phyloP scores from a whole-genome alignment of 2,888 invertebrate species.

The Euplagia quadripunctaria region DNA sequence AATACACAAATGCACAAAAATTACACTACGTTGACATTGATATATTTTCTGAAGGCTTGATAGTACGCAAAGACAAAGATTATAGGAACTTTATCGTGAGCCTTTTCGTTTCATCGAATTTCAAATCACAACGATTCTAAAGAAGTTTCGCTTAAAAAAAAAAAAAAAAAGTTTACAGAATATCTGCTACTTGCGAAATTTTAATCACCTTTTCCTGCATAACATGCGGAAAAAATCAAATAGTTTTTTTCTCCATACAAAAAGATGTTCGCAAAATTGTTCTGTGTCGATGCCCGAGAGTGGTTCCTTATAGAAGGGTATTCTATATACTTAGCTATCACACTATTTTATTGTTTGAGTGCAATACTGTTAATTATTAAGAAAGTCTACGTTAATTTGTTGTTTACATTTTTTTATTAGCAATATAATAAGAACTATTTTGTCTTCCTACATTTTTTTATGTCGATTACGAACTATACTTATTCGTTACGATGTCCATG shows the following conservation, averaged over 20 bases:
- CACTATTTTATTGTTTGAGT: constrained; percentile 11
- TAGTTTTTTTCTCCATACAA: too few species aligned
- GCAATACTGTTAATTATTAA: constrained; percentile 19
- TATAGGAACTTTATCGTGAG: too few species aligned
- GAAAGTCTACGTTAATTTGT: constrained; percentile 15
- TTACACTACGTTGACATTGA: too few species aligned
- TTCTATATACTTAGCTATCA: neutral
- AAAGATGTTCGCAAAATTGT: neutral
- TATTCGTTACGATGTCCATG: neutral
- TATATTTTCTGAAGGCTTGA: too few species aligned
- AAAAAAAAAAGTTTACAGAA: neutral
- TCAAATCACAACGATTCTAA: too few species aligned
- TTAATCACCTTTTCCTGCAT: neutral
- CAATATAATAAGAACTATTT: neutral
- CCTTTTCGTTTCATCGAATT: too few species aligned
- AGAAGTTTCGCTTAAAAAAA: too few species aligned
- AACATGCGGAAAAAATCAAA: too few species aligned
- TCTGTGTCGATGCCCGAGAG: neutral
- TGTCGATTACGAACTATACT: neutral
- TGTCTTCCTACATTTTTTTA: constrained; percentile 13
- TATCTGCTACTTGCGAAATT: neutral
- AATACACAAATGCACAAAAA: too few species aligned
- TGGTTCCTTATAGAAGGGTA: neutral
- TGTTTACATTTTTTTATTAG: constrained; percentile 7
- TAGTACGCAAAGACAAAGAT: too few species aligned